phyloP scores from a whole-genome alignment of 2,797 vertebrate genomes.

The Kryptolebias ocellatus region DNA sequence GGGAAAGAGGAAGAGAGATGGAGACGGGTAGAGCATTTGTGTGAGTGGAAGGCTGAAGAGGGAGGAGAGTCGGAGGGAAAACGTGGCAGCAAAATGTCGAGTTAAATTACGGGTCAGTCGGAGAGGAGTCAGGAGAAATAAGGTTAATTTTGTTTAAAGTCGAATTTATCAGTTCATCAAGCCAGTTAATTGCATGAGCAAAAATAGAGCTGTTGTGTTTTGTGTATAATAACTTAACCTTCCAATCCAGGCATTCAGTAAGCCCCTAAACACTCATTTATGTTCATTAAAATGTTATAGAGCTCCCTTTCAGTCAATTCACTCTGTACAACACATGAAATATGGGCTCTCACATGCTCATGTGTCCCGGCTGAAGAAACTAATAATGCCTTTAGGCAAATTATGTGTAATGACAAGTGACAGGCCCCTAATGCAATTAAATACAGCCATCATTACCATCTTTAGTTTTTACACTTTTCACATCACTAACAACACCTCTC shows the following conservation, averaged over 20 bases:
- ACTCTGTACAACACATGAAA: too few relatives aligned
- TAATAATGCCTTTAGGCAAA: too few relatives aligned
- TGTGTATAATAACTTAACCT: conserved; percentile 4
- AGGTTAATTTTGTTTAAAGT: conserved; percentile 55
- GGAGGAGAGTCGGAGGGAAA: conserved; percentile 7
- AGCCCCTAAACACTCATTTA: neutral
- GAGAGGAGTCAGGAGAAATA: conserved; percentile 56
- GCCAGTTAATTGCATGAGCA: conserved; percentile 3
- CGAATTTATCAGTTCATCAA: conserved; percentile 41
- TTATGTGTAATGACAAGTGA: too few relatives aligned
- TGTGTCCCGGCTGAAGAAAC: too few relatives aligned
- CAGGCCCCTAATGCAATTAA: too few relatives aligned
- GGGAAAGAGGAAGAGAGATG: conserved; percentile 5
- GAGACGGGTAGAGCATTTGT: conserved; percentile 16
- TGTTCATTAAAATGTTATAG: neutral
- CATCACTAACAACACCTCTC: too few relatives aligned
- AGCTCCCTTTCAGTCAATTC: too few relatives aligned
- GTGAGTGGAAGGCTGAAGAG: conserved; percentile 14
- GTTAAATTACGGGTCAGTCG: conserved; percentile 56
- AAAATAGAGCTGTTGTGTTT: conserved; percentile 13
- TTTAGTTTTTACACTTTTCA: too few relatives aligned
- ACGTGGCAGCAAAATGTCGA: conserved; percentile 32
- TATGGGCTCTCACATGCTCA: too few relatives aligned
- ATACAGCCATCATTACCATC: too few relatives aligned
- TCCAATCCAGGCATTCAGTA: too few relatives aligned